Base-by-base conservation (phyloP, 2,797 vertebrate genomes). In the Benthosema pterotum region DNA sequence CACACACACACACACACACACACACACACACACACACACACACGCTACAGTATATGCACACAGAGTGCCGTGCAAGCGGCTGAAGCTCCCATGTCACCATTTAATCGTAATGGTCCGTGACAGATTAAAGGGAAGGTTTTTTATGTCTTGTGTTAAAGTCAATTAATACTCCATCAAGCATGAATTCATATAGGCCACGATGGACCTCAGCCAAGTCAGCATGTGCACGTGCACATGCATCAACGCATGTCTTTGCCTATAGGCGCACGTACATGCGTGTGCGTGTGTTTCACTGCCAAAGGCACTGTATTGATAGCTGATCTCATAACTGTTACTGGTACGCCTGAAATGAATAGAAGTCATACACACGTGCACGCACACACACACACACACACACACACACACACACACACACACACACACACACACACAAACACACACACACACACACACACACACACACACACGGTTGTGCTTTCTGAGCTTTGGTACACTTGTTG, bases 81-180 rank as follows among this genome's bases (percentile, higher is more conserved):
- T 60, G 64, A 52, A 63, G 71, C 83, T 88, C 75, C 84, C 82
- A 79, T 83, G 88, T 90, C 85, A 83, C 75, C 77, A 76, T 75
- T 78, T 75, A 87, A 87, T 82, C 68, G 71, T 90, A 91, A 91
- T 88, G 88, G 85, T 60, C 84, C 78, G 57, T 87, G 85, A 86
- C 87, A 88, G 87, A 90, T 89, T 88, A 91, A 85, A 75, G 78
- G 74, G 74, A 86, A 83, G 83, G 77, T 85, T 85, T 85, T 88
- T 90, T 86, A 89, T 92, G 88, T 89, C 83, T 78, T 82, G 81
- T 59, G 85, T 92, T 89, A 91, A 90, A 90, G 76, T 88, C 89
- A 89, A 92, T 92, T 92, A 91, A 91, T 90, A 89, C 88, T 89
- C 88, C 80, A 85, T 84, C 89, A 85, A 83, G 75, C 76, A 75